Conservation (phyloP, 2,888 invertebrate species). For the Heliconius ismenius region DNA sequence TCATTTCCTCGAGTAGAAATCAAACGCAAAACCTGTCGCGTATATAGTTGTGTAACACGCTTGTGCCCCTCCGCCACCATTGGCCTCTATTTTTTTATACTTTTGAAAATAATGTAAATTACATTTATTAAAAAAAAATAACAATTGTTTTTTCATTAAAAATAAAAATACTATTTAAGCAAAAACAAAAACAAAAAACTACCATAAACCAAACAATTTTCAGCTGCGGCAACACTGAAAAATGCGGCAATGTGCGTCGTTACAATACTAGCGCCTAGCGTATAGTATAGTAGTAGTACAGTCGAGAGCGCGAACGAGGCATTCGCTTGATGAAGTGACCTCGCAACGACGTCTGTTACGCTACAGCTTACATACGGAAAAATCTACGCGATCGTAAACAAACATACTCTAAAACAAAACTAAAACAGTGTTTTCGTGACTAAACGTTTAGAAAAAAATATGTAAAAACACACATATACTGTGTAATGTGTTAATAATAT, state of each 20-base stretch:
- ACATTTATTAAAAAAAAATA: not conserved
- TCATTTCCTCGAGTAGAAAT: too few relatives aligned
- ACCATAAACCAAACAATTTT: conserved; percentile 41
- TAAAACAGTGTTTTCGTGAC: conserved; percentile 35
- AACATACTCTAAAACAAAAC: conserved; percentile 17
- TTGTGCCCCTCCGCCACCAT: too few relatives aligned
- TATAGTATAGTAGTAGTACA: conserved; percentile 37
- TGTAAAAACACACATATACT: conserved; percentile 43
- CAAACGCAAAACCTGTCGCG: too few relatives aligned
- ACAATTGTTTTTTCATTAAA: too few relatives aligned
- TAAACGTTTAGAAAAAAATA: conserved; percentile 31
- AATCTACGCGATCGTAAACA: conserved; percentile 27
- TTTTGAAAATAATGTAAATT: not conserved
- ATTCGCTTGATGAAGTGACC: conserved; percentile 43
- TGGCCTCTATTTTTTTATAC: not conserved
- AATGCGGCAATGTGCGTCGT: conserved; percentile 45
- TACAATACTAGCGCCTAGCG: conserved; percentile 37
- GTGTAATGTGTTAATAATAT: conserved; percentile 73
- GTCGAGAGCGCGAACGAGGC: conserved; percentile 36
- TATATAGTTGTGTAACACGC: too few relatives aligned
- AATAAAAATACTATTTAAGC: not conserved
- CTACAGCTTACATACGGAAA: conserved; percentile 40
- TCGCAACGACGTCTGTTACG: conserved; percentile 41
- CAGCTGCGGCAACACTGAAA: conserved; percentile 43
- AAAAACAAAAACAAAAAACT: conserved; percentile 23